Conservation (phyloP, 2,113 vertebrate genomes). For the Microcebus jonahi region DNA sequence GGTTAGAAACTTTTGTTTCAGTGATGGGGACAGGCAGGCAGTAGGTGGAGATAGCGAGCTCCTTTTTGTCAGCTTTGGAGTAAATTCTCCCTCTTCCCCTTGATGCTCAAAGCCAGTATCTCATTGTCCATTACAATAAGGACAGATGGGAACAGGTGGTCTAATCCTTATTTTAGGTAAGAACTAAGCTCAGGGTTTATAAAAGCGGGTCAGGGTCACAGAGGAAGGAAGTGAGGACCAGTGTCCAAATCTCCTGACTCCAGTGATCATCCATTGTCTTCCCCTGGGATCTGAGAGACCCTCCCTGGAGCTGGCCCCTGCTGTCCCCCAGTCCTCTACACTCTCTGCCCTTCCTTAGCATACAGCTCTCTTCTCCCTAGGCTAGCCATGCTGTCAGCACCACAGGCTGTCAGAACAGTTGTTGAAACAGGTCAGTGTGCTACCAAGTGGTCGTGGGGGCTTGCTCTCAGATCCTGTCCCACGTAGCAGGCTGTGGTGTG, state of each 20-base stretch:
- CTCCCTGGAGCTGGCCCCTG: neutral
- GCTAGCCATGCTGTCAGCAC: neutral
- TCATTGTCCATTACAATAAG: neutral
- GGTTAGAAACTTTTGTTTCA: neutral
- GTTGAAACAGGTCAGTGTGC: neutral
- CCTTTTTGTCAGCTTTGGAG: neutral
- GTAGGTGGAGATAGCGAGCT: slow-evolving; percentile 45
- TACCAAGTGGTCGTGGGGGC: neutral
- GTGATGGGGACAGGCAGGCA: neutral
- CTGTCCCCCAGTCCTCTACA: neutral
- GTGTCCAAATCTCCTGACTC: neutral
- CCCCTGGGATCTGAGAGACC: neutral
- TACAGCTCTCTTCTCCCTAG: neutral
- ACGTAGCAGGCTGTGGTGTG: neutral
- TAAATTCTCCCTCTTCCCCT: neutral
- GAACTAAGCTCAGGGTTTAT: neutral
- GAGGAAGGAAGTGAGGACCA: neutral
- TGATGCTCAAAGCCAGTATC: neutral
- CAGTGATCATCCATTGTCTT: neutral
- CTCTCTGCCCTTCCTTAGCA: neutral
- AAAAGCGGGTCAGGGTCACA: neutral
- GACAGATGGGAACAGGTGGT: neutral
- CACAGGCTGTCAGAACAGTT: neutral
- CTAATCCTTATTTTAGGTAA: slow-evolving; percentile 14
- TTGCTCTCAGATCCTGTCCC: neutral